phyloP scores from a whole-genome alignment of 2,888 invertebrate species.

The Epicampocera succincta region DNA sequence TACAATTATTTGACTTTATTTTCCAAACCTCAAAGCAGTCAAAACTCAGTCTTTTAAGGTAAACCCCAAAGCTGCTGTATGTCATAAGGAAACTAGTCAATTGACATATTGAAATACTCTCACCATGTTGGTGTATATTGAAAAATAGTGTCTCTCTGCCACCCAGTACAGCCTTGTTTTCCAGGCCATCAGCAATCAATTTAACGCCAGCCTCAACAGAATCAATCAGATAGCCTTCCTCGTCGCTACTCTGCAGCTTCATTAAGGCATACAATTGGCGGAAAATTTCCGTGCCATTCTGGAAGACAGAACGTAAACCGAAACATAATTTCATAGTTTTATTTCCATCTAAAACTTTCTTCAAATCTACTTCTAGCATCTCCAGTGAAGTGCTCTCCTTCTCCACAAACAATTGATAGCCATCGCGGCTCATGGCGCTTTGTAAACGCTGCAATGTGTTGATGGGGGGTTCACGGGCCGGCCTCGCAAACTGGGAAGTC shows the following conservation, averaged over 20 bases:
- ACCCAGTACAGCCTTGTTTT: constrained; percentile 86
- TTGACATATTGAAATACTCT: background rate
- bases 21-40: no score
- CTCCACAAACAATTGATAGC: constrained; percentile 87
- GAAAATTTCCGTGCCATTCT: constrained; percentile 90
- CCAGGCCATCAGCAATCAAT: constrained; percentile 84
- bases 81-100: no score
- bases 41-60: no score
- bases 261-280: constrained; percentile 87
- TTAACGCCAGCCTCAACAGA: constrained; percentile 88
- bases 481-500: constrained; percentile 88
- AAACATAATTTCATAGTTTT: background rate
- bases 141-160: constrained; percentile 89
- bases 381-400: constrained; percentile 87
- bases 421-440: constrained; percentile 85
- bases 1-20: no score
- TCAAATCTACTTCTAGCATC: constrained; percentile 84
- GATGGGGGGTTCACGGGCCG: constrained; percentile 87
- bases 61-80: no score
- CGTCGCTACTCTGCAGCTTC: constrained; percentile 82
- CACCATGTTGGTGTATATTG: constrained; percentile 88
- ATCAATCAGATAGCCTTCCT: constrained; percentile 84
- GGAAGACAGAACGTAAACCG: constrained; percentile 7
- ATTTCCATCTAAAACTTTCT: no score
- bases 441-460: constrained; percentile 86